These are phyloP conservation scores for Etheostoma perlongum DNA, from an alignment of 2,797 vertebrate genomes.

Conservation along the genomic window DNA sequence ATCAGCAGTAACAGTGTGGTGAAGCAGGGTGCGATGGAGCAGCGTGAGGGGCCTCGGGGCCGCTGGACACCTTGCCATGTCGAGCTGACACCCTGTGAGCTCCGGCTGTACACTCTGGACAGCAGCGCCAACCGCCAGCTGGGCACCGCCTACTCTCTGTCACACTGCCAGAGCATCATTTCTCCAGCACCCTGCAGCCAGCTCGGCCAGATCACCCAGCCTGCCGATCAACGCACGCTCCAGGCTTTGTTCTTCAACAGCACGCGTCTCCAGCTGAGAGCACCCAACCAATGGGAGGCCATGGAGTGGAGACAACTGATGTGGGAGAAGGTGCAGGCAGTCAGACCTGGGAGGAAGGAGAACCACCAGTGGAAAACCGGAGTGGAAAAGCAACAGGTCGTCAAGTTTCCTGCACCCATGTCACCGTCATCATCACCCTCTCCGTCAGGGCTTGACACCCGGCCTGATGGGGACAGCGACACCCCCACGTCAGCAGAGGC, in stretches of 20 bases:
- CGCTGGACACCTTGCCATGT: slow-evolving; percentile 93
- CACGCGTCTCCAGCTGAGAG: slow-evolving; percentile 92
- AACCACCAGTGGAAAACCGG: slow-evolving; percentile 71
- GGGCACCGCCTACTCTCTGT: slow-evolving; percentile 89
- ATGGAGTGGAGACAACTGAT: slow-evolving; percentile 93
- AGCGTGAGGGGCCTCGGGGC: slow-evolving; percentile 89
- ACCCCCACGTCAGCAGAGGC: slow-evolving; percentile 46
- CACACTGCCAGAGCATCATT: slow-evolving; percentile 92
- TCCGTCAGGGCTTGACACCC: slow-evolving; percentile 64
- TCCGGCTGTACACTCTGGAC: slow-evolving; percentile 92
- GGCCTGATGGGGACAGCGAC: slow-evolving; percentile 65
- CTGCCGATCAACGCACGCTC: slow-evolving; percentile 88
- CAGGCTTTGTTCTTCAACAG: slow-evolving; percentile 92
- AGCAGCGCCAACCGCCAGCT: slow-evolving; percentile 92
- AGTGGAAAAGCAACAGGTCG: slow-evolving; percentile 62
- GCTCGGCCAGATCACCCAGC: slow-evolving; percentile 60
- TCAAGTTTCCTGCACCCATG: slow-evolving; percentile 58
- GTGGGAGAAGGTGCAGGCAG: slow-evolving; percentile 89
- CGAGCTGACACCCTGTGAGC: slow-evolving; percentile 92
- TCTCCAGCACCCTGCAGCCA: slow-evolving; percentile 77
- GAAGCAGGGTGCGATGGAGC: slow-evolving; percentile 94
- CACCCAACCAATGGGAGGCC: slow-evolving; percentile 92
- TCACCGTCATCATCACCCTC: slow-evolving; percentile 62
- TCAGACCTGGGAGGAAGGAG: slow-evolving; percentile 77
- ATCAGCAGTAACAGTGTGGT: slow-evolving; percentile 89